Evolutionary conservation across 2,113 vertebrate species (phyloP).

Genomic region (Gulo gulo): DNA sequence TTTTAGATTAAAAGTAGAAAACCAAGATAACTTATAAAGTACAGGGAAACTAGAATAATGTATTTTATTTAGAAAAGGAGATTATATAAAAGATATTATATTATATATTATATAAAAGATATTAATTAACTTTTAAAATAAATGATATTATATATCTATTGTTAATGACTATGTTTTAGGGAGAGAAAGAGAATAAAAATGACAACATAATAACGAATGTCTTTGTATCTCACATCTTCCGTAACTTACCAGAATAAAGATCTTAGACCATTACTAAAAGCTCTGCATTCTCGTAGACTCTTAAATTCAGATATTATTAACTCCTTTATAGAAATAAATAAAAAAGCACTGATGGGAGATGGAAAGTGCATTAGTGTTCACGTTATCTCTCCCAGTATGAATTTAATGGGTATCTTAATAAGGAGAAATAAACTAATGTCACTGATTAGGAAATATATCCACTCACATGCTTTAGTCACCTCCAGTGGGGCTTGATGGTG

Average conservation of each 20-base stretch:
- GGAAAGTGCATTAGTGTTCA: constrained; percentile 65
- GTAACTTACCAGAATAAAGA: constrained; percentile 27
- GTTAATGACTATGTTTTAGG: constrained; percentile 46
- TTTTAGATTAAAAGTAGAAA: constrained; percentile 49
- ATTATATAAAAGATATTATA: constrained; percentile 22
- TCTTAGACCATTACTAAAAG: constrained; percentile 71
- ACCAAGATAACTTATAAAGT: constrained; percentile 42
- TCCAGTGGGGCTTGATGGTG: constrained; percentile 60
- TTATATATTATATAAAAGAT: constrained; percentile 13
- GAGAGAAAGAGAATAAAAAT: constrained; percentile 45
- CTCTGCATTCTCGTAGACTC: constrained; percentile 29
- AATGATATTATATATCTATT: constrained; percentile 26
- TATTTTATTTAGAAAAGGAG: constrained; percentile 36
- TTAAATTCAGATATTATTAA: constrained; percentile 58
- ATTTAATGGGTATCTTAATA: constrained; percentile 77
- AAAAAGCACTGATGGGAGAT: constrained; percentile 71
- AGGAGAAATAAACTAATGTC: constrained; percentile 76
- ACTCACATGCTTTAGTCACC: constrained; percentile 45
- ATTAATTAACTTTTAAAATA: constrained; percentile 50
- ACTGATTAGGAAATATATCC: constrained; percentile 68
- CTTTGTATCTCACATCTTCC: constrained; percentile 32
- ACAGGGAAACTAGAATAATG: neutral
- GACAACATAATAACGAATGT: constrained; percentile 42
- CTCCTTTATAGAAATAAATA: constrained; percentile 75
- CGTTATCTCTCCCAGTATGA: constrained; percentile 69